phyloP scores from a whole-genome alignment of 2,888 invertebrate species.

The Seira ritae region DNA sequence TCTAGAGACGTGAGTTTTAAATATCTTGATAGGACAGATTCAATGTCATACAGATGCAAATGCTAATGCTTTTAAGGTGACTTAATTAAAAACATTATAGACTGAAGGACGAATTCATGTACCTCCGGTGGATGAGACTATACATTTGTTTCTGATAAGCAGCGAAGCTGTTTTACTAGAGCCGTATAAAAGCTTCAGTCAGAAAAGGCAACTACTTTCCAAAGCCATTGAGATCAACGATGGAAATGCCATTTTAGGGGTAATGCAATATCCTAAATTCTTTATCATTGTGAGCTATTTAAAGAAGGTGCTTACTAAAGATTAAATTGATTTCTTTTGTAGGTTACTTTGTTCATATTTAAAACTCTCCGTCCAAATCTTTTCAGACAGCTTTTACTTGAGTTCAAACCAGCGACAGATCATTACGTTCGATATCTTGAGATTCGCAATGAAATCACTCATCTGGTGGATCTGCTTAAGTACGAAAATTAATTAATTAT shows the following conservation, averaged over 20 bases:
- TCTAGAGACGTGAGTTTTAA: slow-evolving; percentile 45
- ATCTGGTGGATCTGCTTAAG: slow-evolving; percentile 85
- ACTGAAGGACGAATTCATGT: slow-evolving; percentile 67
- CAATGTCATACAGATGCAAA: no score
- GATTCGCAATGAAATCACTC: slow-evolving; percentile 81
- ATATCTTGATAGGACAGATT: background rate
- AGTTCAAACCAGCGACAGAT: slow-evolving; percentile 83
- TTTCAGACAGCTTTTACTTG: slow-evolving; percentile 83
- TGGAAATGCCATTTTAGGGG: slow-evolving; percentile 86
- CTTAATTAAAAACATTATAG: slow-evolving; percentile 59
- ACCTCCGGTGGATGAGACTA: slow-evolving; percentile 77
- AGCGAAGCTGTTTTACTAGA: slow-evolving; percentile 78
- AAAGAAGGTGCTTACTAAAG: no score
- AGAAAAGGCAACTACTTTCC: slow-evolving; percentile 84
- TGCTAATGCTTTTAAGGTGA: no score
- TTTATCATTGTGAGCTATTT: background rate
- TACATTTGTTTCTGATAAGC: slow-evolving; percentile 78
- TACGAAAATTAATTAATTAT: slow-evolving; percentile 75
- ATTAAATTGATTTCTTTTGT: slow-evolving; percentile 72
- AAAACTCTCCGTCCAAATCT: slow-evolving; percentile 84
- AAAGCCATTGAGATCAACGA: slow-evolving; percentile 84
- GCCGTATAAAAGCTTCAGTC: slow-evolving; percentile 78
- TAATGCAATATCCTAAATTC: slow-evolving; percentile 73
- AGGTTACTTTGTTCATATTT: slow-evolving; percentile 86
- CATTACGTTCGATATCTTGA: slow-evolving; percentile 87